Evolutionary conservation across 1,140 invertebrate genomes (phyloP).

Genomic region (Araneus ventricosus): DNA sequence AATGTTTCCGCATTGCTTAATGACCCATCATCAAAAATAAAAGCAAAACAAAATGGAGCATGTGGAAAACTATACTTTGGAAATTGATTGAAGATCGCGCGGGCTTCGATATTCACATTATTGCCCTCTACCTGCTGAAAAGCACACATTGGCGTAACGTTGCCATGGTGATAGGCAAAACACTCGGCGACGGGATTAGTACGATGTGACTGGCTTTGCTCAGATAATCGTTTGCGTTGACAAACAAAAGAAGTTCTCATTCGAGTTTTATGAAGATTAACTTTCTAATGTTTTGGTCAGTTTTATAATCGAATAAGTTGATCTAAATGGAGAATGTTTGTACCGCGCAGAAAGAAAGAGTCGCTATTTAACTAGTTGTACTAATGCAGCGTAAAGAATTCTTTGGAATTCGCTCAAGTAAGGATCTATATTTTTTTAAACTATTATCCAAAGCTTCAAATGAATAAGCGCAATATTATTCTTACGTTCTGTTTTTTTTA

Average conservation of each 20-base stretch:
- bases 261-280: not conserved
- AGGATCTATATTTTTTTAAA: not conserved
- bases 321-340: too few species aligned
- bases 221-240: slow-evolving; percentile 27
- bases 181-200: slow-evolving; percentile 31
- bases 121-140: slow-evolving; percentile 43
- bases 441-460: too few species aligned
- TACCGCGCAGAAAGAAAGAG: too few species aligned
- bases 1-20: not conserved
- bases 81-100: slow-evolving; percentile 40
- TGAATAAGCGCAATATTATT: too few species aligned
- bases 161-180: slow-evolving; percentile 22
- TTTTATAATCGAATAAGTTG: too few species aligned
- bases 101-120: not conserved
- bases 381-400: not conserved
- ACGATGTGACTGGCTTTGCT: slow-evolving; percentile 8
- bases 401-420: not conserved
- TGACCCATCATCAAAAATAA: not conserved
- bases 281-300: not conserved
- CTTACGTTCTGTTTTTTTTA: too few species aligned
- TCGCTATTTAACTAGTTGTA: not conserved
- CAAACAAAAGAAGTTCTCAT: not conserved
- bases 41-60: not conserved
- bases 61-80: not conserved
- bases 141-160: slow-evolving; percentile 9